phyloP scores from a whole-genome alignment of 2,797 vertebrate genomes.

The Adelosebastes latens region DNA sequence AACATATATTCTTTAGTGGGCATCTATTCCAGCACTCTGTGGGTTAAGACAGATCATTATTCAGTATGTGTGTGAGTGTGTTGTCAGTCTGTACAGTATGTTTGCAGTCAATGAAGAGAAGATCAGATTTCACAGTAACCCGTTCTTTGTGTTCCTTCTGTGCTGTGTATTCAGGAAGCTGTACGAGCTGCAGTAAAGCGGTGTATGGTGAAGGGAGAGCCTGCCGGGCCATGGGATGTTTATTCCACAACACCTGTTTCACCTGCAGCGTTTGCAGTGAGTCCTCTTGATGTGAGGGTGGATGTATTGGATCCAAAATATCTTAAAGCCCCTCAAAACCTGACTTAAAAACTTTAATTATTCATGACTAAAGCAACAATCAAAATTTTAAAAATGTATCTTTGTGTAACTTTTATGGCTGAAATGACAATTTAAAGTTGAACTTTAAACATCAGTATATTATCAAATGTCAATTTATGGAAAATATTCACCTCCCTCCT shows the following conservation, averaged over 20 bases:
- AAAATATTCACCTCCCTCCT: not conserved
- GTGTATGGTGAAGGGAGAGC: conserved; percentile 61
- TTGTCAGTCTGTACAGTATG: not conserved
- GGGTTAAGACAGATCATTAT: not conserved
- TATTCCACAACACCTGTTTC: conserved; percentile 89
- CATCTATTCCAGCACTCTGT: not conserved
- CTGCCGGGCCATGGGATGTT: conserved; percentile 89
- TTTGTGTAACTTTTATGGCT: not conserved
- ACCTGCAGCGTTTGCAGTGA: conserved; percentile 86
- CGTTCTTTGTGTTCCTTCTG: not conserved
- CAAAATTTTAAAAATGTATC: not conserved
- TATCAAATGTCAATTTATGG: not conserved
- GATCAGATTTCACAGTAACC: not conserved
- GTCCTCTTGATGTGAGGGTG: conserved; percentile 7
- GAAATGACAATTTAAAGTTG: not conserved
- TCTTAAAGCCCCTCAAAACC: not conserved
- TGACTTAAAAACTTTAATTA: not conserved
- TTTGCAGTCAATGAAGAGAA: not conserved
- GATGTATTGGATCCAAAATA: not conserved
- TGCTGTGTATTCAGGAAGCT: conserved; percentile 57
- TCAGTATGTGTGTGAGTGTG: not conserved
- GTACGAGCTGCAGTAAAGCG: conserved; percentile 52
- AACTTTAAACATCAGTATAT: not conserved
- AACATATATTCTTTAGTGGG: not conserved
- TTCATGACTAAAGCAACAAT: not conserved